phyloP scores from a whole-genome alignment of 2,888 invertebrate genomes.

The Limnephilus auricula region DNA sequence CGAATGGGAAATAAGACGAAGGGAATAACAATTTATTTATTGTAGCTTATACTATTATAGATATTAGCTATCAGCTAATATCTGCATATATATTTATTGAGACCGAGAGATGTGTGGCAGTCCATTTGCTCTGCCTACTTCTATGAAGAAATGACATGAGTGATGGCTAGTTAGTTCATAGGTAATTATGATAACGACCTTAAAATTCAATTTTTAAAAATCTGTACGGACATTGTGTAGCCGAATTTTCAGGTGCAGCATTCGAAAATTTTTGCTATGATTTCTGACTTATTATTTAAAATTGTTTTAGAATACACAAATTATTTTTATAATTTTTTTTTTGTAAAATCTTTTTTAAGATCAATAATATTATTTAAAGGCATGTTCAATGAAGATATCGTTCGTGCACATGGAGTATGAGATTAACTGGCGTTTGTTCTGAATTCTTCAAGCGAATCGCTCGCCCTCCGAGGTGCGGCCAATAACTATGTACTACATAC shows the following conservation, averaged over 20 bases:
- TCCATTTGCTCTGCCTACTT: neutral
- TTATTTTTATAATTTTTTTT: too few species aligned
- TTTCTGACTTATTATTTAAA: neutral
- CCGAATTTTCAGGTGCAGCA: neutral
- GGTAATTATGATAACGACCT: neutral
- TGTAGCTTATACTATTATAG: too few species aligned
- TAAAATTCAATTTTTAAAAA: neutral
- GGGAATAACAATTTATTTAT: too few species aligned
- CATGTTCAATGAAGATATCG: neutral
- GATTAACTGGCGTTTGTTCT: neutral
- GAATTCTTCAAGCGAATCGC: neutral
- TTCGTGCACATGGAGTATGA: neutral
- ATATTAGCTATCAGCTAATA: too few species aligned
- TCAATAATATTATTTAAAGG: neutral
- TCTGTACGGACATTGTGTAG: neutral
- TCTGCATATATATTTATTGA: too few species aligned
- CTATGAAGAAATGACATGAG: too few species aligned
- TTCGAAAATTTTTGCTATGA: neutral
- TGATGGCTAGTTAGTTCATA: too few species aligned
- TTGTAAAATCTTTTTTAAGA: neutral
- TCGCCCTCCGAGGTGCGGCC: neutral
- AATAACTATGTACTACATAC: neutral
- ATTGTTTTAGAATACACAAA: too few species aligned
- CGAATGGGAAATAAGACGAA: too few species aligned
- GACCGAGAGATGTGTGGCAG: too few species aligned